Evolutionary conservation across 2,888 invertebrate genomes (phyloP).

Genomic region (Hirtodrosophila trivittata): DNA sequence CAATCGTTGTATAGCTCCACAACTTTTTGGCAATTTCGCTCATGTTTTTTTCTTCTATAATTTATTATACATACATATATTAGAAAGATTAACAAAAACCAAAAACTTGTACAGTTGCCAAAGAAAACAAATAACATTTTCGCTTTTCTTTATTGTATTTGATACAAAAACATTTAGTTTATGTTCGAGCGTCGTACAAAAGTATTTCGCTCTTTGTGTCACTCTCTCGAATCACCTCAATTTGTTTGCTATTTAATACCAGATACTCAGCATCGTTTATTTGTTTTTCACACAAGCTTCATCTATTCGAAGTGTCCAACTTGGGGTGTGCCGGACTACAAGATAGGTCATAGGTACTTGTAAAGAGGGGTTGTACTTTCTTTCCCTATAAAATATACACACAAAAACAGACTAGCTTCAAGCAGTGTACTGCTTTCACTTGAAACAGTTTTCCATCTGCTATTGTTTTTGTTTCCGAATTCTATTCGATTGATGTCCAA

Average conservation of each 20-base stretch:
- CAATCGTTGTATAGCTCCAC: slow-evolving; percentile 28
- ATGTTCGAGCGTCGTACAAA: slow-evolving; percentile 23
- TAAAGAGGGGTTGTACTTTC: too few relatives aligned
- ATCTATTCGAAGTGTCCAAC: too few relatives aligned
- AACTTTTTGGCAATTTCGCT: slow-evolving; percentile 20
- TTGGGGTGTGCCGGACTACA: too few relatives aligned
- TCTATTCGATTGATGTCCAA: too few relatives aligned
- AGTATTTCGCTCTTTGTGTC: slow-evolving; percentile 26
- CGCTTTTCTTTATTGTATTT: slow-evolving; percentile 38
- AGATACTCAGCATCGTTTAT: slow-evolving; percentile 37
- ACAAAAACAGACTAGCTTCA: too few relatives aligned
- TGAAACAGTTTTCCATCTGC: too few relatives aligned
- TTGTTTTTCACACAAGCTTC: slow-evolving; percentile 51
- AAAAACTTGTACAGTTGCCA: slow-evolving; percentile 73
- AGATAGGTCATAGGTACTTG: too few relatives aligned
- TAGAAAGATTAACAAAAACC: slow-evolving; percentile 44
- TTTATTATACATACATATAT: too few relatives aligned
- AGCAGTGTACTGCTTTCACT: too few relatives aligned
- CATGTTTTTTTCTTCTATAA: too few relatives aligned
- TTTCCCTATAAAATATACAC: too few relatives aligned
- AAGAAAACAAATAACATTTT: slow-evolving; percentile 43
- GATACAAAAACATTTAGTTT: slow-evolving; percentile 42
- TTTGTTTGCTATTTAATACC: slow-evolving; percentile 52
- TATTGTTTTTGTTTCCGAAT: too few relatives aligned
- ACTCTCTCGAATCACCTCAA: slow-evolving; percentile 3